phyloP scores from a whole-genome alignment of 2,888 invertebrate species.

The Malthinus seriepunctatus region DNA sequence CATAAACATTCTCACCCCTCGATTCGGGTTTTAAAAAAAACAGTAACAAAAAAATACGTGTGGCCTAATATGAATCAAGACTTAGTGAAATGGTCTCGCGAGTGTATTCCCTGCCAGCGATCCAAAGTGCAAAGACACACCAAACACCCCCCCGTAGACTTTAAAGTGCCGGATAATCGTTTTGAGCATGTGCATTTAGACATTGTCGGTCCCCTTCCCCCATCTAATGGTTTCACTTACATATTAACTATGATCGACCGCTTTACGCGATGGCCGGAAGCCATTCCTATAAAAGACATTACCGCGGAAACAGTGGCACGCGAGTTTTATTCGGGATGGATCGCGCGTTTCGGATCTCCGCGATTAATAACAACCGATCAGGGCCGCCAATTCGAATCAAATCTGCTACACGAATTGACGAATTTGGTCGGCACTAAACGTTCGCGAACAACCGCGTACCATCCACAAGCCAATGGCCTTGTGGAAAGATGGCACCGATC shows the following conservation, averaged over 20 bases:
- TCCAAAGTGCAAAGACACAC: conserved; percentile 44
- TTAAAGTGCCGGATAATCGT: conserved; percentile 35
- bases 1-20: conserved; percentile 30
- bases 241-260: conserved; percentile 26
- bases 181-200: conserved; percentile 47
- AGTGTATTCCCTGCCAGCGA: conserved; percentile 45
- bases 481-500: conserved; percentile 48
- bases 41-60: conserved; percentile 39
- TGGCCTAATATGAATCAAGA: conserved; percentile 20
- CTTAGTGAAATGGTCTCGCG: conserved; percentile 37
- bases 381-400: conserved; percentile 44
- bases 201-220: conserved; percentile 36
- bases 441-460: conserved; percentile 42
- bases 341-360: conserved; percentile 51
- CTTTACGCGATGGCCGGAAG: conserved; percentile 29
- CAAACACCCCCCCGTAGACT: conserved; percentile 34
- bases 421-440: conserved; percentile 34
- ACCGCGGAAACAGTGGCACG: conserved; percentile 41
- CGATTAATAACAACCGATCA: conserved; percentile 41
- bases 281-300: conserved; percentile 36
- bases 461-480: conserved; percentile 49
- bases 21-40: not conserved
- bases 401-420: conserved; percentile 35
- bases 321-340: conserved; percentile 47
- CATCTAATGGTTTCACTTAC: conserved; percentile 25